A percentile compares a stretch with the other conserved stretches of the same genome.
phyloP scores from a whole-genome alignment of 2,888 invertebrate species.

The Cactoblastis cactorum region DNA sequence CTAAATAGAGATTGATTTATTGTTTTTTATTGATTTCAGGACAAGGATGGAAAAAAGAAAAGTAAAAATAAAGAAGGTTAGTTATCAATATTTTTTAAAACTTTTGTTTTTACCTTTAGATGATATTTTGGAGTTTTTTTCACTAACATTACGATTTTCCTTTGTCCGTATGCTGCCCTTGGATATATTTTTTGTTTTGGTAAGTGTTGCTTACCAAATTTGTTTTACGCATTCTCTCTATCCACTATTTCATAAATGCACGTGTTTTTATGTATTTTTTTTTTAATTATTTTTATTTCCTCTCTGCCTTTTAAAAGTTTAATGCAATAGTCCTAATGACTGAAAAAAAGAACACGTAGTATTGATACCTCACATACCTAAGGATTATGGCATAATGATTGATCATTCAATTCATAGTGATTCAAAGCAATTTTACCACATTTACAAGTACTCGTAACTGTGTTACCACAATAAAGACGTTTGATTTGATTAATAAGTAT shows the following conservation, averaged over 20 bases:
- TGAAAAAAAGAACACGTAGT: no score
- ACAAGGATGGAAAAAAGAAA: conserved; percentile 92
- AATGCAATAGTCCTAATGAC: no score
- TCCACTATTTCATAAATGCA: not conserved
- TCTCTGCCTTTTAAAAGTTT: conserved; percentile 6
- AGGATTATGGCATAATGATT: no score
- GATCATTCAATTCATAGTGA: no score
- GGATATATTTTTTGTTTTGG: conserved; percentile 32
- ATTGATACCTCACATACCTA: no score
- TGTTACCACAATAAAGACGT: no score
- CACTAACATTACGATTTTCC: conserved; percentile 7
- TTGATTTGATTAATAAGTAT: no score
- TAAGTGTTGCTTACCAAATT: conserved; percentile 26
- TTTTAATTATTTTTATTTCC: not conserved
- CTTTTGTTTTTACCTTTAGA: conserved; percentile 4
- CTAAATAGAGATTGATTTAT: not conserved
- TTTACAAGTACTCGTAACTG: no score
- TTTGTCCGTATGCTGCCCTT: conserved; percentile 31
- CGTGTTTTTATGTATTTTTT: not conserved
- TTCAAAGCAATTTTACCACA: no score
- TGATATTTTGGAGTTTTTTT: conserved; percentile 5
- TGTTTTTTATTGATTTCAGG: conserved; percentile 77
- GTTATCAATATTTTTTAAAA: conserved; percentile 32
- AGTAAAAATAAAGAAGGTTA: conserved; percentile 94
- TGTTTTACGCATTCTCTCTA: not conserved